A percentile compares a stretch with the other conserved stretches of the same genome.
Conservation (phyloP, 1,140 invertebrate genomes). For the Rhynchophorus ferrugineus region DNA sequence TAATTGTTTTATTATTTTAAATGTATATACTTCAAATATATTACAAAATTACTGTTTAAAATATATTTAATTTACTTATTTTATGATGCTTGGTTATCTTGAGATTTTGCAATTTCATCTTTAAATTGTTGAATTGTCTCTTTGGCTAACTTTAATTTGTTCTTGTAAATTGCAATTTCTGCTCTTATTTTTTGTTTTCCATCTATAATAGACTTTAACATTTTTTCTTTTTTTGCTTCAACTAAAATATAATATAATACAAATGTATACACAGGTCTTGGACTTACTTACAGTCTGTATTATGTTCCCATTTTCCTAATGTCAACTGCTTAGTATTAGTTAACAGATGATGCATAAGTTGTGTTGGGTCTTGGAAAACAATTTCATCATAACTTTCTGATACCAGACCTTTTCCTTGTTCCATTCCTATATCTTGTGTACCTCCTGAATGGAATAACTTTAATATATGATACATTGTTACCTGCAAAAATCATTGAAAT, state of each 20-base stretch:
- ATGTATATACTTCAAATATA: too few relatives aligned
- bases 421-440: slow-evolving; percentile 48
- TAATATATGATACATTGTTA: slow-evolving; percentile 91
- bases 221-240: slow-evolving; percentile 83
- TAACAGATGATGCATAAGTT: slow-evolving; percentile 84
- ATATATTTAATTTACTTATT: slow-evolving; percentile 4
- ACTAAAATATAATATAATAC: slow-evolving; percentile 50
- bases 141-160: slow-evolving; percentile 79
- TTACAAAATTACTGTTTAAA: too few relatives aligned
- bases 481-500: slow-evolving; percentile 49
- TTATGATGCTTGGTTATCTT: slow-evolving; percentile 40
- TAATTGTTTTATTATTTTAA: too few relatives aligned
- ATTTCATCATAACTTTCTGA: slow-evolving; percentile 97
- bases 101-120: slow-evolving; percentile 70
- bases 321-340: slow-evolving; percentile 68
- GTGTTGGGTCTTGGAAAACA: slow-evolving; percentile 93
- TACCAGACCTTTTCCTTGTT: slow-evolving; percentile 75
- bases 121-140: slow-evolving; percentile 87
- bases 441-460: slow-evolving; percentile 84
- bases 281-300: slow-evolving; percentile 78
- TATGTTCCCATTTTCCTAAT: slow-evolving; percentile 70
- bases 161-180: slow-evolving; percentile 81
- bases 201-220: slow-evolving; percentile 66
- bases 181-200: slow-evolving; percentile 76
- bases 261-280: not conserved